Percentiles rank a stretch among this genome's conserved stretches.
Conservation (phyloP, 2,113 vertebrate genomes). For the Plecturocebus donacophilus region DNA sequence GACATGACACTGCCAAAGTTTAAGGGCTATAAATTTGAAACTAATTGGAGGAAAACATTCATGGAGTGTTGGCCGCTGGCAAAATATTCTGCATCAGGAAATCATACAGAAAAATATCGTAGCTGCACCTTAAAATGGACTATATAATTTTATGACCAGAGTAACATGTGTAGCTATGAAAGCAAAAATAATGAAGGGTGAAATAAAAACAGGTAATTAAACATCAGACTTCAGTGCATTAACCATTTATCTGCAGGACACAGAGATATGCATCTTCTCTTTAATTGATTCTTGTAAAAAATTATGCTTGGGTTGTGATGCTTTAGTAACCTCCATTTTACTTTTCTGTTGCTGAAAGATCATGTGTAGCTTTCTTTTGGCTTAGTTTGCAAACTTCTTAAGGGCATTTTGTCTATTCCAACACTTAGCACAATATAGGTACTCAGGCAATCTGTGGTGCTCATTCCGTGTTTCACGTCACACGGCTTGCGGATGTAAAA, state of each 20-base stretch:
- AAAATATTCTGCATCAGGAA: constrained; percentile 8
- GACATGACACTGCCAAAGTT: background rate
- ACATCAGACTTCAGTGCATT: constrained; percentile 30
- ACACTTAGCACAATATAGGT: background rate
- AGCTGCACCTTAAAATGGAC: constrained; percentile 27
- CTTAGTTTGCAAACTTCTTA: background rate
- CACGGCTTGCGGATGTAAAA: background rate
- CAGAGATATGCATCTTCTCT: background rate
- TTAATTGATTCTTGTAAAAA: background rate
- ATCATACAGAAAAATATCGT: constrained; percentile 51
- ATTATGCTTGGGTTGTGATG: background rate
- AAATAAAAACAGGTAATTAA: constrained; percentile 61
- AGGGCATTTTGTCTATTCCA: background rate
- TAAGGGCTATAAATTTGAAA: constrained; percentile 38
- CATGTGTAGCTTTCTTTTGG: background rate
- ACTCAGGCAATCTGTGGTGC: background rate
- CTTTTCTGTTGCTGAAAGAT: background rate
- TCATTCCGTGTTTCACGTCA: background rate
- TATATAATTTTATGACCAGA: constrained; percentile 59
- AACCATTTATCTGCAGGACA: background rate
- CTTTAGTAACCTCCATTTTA: background rate
- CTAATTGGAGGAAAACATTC: constrained; percentile 5
- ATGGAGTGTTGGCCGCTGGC: background rate
- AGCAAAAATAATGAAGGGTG: constrained; percentile 44
- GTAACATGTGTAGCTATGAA: constrained; percentile 34